phyloP scores from a whole-genome alignment of 2,113 vertebrate genomes.

The Thamnophis sirtalis region DNA sequence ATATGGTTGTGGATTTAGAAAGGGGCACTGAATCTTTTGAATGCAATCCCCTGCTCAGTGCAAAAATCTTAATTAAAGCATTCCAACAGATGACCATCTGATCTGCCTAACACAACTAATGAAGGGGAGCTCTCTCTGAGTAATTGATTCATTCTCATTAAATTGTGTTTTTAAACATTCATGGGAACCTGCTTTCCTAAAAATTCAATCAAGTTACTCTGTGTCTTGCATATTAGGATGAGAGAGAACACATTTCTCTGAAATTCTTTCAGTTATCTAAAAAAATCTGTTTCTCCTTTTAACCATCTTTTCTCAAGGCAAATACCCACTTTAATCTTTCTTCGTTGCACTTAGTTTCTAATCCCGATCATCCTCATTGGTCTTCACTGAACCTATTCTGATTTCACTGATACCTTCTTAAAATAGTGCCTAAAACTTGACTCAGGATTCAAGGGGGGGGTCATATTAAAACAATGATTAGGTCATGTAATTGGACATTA shows the following conservation, averaged over 20 bases:
- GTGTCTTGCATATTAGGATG: not conserved
- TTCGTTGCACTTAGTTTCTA: not conserved
- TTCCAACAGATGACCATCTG: not conserved
- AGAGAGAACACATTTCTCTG: not conserved
- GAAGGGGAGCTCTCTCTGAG: not conserved
- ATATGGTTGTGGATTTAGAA: not conserved
- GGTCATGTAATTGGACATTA: not conserved
- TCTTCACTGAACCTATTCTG: not conserved
- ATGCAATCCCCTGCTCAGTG: not conserved
- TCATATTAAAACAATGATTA: not conserved
- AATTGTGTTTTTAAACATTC: not conserved
- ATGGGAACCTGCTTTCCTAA: not conserved
- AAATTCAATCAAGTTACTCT: not conserved
- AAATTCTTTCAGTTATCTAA: not conserved
- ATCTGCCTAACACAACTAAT: not conserved
- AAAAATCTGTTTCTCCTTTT: not conserved
- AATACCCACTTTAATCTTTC: not conserved
- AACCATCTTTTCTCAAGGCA: not conserved
- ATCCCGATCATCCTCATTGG: not conserved
- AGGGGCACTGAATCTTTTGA: not conserved
- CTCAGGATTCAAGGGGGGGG: not conserved
- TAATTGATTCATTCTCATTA: not conserved
- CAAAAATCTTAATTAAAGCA: not conserved
- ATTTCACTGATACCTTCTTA: not conserved
- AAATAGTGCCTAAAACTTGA: not conserved